Evolutionary conservation across 2,888 invertebrate species (phyloP).

Genomic region (Cantharis nigra): DNA sequence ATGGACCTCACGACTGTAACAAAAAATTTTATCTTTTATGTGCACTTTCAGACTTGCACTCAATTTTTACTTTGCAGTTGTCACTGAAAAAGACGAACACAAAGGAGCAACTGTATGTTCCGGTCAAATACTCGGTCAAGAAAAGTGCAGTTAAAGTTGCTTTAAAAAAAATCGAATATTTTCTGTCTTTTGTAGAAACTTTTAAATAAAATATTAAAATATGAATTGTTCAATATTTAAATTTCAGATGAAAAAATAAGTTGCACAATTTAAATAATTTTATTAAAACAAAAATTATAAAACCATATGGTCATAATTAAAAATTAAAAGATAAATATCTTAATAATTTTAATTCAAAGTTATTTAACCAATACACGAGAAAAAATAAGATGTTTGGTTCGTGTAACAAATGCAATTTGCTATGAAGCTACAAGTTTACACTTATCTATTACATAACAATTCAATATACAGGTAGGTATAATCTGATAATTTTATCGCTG

Average conservation of each 20-base stretch:
- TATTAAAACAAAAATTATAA: not conserved
- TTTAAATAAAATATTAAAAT: not conserved
- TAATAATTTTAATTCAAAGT: not conserved
- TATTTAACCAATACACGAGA: not conserved
- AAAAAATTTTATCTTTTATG: conserved; percentile 64
- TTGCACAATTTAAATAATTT: not conserved
- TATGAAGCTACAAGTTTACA: not conserved
- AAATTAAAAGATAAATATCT: not conserved
- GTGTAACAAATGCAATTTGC: not conserved
- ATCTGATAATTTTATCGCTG: conserved; percentile 50
- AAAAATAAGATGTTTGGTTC: not conserved
- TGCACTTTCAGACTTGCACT: conserved; percentile 69
- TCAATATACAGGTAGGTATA: not conserved
- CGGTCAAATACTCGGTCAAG: conserved; percentile 60
- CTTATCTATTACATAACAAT: conserved; percentile 4
- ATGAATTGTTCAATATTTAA: no score
- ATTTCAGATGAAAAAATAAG: not conserved
- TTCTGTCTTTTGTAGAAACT: conserved; percentile 64
- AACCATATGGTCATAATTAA: not conserved
- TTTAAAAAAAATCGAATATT: conserved; percentile 73
- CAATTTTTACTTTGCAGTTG: conserved; percentile 57
- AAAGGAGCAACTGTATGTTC: conserved; percentile 54
- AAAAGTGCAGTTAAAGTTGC: conserved; percentile 60
- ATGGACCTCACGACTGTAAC: conserved; percentile 63
- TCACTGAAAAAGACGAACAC: conserved; percentile 33